These are phyloP conservation scores for Hydractinia echinata DNA, from an alignment of 30 jellyfish, hydroid and myxozoan genomes.

Conservation along the genomic window DNA sequence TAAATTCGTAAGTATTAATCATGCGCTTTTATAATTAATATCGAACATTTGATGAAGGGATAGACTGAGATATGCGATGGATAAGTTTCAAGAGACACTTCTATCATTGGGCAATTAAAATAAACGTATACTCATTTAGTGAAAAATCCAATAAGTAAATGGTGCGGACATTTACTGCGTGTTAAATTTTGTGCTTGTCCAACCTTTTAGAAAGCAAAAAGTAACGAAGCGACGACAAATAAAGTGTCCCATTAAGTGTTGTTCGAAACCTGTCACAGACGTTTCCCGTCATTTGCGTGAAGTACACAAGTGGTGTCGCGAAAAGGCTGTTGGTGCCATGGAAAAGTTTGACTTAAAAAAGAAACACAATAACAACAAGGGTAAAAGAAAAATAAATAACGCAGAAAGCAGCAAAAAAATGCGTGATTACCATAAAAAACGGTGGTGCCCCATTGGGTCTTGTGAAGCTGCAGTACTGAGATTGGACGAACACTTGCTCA, in stretches of 20 bases:
- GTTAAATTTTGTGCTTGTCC: too few relatives aligned
- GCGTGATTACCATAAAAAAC: conserved; percentile 1
- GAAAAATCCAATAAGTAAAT: too few relatives aligned
- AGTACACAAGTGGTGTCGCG: conserved; percentile 17
- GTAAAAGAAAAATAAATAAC: not conserved
- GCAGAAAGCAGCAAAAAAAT: not conserved
- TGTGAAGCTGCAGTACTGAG: conserved; percentile 3
- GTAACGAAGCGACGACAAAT: not conserved
- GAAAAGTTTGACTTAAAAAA: conserved; percentile 22
- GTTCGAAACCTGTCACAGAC: conserved; percentile 13
- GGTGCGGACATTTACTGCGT: too few relatives aligned
- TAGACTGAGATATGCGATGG: too few relatives aligned
- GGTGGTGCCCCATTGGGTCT: not conserved
- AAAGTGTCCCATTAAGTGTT: conserved; percentile 19
- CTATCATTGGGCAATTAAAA: too few relatives aligned
- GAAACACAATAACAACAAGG: not conserved
- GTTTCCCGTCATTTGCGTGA: conserved; percentile 13
- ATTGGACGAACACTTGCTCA: conserved; percentile 13
- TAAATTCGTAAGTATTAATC: too few relatives aligned
- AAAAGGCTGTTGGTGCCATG: conserved; percentile 12
- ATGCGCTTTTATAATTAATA: too few relatives aligned
- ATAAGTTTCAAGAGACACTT: too few relatives aligned
- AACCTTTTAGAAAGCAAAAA: conserved; percentile 6
- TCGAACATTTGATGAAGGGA: too few relatives aligned
- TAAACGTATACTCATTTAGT: too few relatives aligned